Conservation (phyloP, 1,140 invertebrate species). For the Neocloeon triangulifer region DNA sequence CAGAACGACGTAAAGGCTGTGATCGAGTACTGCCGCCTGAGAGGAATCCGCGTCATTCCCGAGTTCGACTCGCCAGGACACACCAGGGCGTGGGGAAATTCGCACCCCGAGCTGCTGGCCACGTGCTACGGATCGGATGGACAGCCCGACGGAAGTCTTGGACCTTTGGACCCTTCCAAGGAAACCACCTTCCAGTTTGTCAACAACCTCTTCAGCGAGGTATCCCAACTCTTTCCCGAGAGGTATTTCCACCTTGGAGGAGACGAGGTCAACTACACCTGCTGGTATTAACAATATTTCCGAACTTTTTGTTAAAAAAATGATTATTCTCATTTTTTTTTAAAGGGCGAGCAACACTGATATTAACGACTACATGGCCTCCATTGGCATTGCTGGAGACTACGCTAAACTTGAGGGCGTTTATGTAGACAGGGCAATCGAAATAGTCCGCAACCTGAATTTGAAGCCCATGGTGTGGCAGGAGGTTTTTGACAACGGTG, state of each 20-base stretch:
- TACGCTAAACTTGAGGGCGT: slow-evolving; percentile 36
- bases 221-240: slow-evolving; percentile 45
- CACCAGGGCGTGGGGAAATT: slow-evolving; percentile 59
- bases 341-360: slow-evolving; percentile 47
- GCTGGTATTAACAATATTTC: slow-evolving; percentile 42
- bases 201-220: slow-evolving; percentile 39
- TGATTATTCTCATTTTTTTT: slow-evolving; percentile 11
- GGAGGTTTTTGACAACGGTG: slow-evolving; percentile 69
- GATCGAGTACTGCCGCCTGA: slow-evolving; percentile 49
- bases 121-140: slow-evolving; percentile 29
- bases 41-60: slow-evolving; percentile 69
- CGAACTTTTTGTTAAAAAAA: background rate
- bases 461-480: slow-evolving; percentile 66
- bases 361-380: slow-evolving; percentile 43
- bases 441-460: slow-evolving; percentile 20
- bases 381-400: slow-evolving; percentile 27
- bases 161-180: slow-evolving; percentile 54
- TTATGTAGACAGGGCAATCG: slow-evolving; percentile 40
- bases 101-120: slow-evolving; percentile 46
- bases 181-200: slow-evolving; percentile 40
- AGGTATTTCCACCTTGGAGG: slow-evolving; percentile 68
- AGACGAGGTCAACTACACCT: slow-evolving; percentile 71
- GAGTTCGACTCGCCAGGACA: slow-evolving; percentile 92
- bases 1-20: slow-evolving; percentile 35
- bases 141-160: slow-evolving; percentile 34